Conservation (phyloP, 2,888 invertebrate genomes). For the Protophormia terraenovae region DNA sequence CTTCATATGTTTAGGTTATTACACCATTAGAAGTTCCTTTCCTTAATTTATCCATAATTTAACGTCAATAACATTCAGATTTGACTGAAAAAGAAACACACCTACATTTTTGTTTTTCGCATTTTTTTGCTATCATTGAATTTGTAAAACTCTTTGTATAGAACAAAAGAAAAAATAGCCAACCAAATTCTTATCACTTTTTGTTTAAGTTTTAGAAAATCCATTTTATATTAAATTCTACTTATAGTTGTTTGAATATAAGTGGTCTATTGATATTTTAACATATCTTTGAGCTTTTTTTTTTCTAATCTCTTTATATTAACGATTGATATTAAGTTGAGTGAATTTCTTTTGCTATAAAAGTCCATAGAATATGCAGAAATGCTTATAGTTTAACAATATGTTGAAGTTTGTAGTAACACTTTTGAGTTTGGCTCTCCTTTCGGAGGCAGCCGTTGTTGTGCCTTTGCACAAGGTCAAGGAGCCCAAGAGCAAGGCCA, state of each 20-base stretch:
- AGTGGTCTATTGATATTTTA: neutral
- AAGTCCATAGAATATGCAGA: neutral
- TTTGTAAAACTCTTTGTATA: too few relatives aligned
- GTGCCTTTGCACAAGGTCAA: constrained; percentile 46
- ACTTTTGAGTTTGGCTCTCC: constrained; percentile 46
- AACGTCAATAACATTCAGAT: too few relatives aligned
- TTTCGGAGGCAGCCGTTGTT: constrained; percentile 61
- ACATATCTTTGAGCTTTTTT: neutral
- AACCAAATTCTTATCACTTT: neutral
- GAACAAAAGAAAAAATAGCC: neutral
- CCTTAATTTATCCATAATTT: too few relatives aligned
- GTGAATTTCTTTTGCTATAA: constrained; percentile 13
- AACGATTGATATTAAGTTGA: neutral
- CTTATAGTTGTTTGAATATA: neutral
- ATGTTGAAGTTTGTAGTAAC: constrained; percentile 80
- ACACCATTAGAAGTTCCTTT: too few relatives aligned
- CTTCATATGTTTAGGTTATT: too few relatives aligned
- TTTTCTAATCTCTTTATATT: neutral
- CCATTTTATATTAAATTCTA: neutral
- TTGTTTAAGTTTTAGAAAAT: neutral
- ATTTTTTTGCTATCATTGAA: too few relatives aligned
- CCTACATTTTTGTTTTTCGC: too few relatives aligned
- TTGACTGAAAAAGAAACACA: too few relatives aligned
- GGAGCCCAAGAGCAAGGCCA: constrained; percentile 49
- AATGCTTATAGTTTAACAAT: constrained; percentile 21